These are phyloP conservation scores for Trichechus manatus DNA, from an alignment of 2,113 vertebrate species.

Conservation along the genomic window DNA sequence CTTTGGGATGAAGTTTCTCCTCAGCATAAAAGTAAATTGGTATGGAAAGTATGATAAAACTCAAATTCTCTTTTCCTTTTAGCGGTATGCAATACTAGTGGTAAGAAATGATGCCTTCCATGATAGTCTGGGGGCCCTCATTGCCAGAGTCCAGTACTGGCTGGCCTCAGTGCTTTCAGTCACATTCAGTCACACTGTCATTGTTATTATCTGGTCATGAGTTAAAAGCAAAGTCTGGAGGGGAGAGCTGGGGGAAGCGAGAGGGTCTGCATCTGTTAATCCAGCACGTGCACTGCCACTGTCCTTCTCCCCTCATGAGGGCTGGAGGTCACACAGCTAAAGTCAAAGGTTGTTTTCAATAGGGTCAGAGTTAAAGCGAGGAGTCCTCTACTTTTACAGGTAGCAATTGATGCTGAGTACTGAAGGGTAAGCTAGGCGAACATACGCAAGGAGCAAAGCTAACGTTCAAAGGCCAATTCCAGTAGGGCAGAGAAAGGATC, in stretches of 20 bases:
- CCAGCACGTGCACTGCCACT: neutral
- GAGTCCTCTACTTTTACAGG: neutral
- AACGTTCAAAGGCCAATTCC: neutral
- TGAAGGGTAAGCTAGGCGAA: neutral
- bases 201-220: neutral
- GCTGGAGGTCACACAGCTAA: neutral
- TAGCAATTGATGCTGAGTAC: neutral
- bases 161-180: neutral
- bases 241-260: neutral
- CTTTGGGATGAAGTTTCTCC: conserved; percentile 72
- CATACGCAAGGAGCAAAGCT: neutral
- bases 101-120: neutral
- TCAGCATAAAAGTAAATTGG: conserved; percentile 52
- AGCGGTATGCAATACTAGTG: accelerated
- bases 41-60: conserved; percentile 34
- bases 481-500: neutral
- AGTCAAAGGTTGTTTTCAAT: neutral
- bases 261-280: neutral
- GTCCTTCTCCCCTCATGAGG: neutral
- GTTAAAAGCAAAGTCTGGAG: neutral
- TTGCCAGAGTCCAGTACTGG: neutral
- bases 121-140: neutral
- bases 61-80: neutral
- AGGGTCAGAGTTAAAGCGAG: neutral
- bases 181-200: neutral